Percentiles rank a stretch among this genome's conserved stretches.
Evolutionary conservation across 2,888 invertebrate species (phyloP).

Genomic region (Rhorus exstirpatorius): DNA sequence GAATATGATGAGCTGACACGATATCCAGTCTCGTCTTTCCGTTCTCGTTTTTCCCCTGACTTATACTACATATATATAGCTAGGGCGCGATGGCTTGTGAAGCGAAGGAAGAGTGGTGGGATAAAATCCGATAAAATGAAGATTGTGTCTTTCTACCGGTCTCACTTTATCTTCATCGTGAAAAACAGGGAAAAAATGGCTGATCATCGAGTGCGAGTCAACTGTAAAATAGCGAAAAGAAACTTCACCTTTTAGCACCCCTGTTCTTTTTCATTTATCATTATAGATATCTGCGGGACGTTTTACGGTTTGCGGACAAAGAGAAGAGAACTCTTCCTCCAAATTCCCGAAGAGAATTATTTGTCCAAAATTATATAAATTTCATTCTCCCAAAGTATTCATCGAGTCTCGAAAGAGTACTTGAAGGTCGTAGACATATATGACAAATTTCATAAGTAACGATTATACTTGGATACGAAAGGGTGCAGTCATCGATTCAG

Average conservation of each 20-base stretch:
- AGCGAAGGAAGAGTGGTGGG: too few relatives aligned
- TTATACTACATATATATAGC: too few relatives aligned
- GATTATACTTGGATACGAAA: neutral
- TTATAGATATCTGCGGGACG: neutral
- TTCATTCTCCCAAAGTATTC: constrained; percentile 11
- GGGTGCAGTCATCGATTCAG: neutral
- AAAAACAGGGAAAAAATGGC: neutral
- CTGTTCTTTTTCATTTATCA: neutral
- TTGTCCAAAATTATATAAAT: neutral
- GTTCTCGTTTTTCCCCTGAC: neutral
- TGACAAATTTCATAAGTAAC: neutral
- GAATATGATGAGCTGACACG: constrained; percentile 52
- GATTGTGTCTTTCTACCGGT: neutral
- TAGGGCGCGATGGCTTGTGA: neutral
- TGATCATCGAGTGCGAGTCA: constrained; percentile 14
- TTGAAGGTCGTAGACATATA: neutral
- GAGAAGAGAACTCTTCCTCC: neutral
- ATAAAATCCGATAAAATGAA: too few relatives aligned
- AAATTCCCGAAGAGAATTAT: constrained; percentile 10
- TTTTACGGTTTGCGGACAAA: too few relatives aligned
- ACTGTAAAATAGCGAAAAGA: constrained; percentile 7
- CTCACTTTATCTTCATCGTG: neutral
- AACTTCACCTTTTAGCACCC: neutral
- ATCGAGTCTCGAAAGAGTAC: constrained; percentile 2
- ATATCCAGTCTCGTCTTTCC: constrained; percentile 35